These are phyloP conservation scores for Dicaeum eximium DNA, from an alignment of 2,113 vertebrate genomes.

Conservation along the genomic window DNA sequence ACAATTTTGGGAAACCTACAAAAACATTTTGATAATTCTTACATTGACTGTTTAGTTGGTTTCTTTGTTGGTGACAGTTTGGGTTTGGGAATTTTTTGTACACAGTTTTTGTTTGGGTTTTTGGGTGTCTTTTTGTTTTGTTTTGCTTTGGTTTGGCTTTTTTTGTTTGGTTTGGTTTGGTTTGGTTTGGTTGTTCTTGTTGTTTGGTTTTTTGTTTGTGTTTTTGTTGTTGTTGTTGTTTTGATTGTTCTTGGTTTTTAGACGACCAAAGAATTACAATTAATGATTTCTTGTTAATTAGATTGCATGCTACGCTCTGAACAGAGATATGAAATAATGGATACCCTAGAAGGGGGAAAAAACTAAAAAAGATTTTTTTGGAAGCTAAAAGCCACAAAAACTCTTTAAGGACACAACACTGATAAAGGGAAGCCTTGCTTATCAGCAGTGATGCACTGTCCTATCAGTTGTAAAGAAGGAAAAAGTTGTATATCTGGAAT, in stretches of 20 bases:
- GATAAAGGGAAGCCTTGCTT: constrained; percentile 9
- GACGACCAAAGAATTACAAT: background rate
- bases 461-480: background rate
- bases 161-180: too few relatives aligned
- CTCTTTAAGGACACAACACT: background rate
- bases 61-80: background rate
- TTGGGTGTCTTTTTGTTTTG: background rate
- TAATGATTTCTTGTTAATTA: constrained; percentile 16
- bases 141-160: background rate
- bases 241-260: background rate
- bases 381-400: background rate
- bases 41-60: background rate
- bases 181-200: too few relatives aligned
- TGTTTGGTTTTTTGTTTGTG: background rate
- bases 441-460: background rate
- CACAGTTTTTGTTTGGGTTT: background rate
- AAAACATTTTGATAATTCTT: background rate
- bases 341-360: background rate
- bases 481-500: background rate
- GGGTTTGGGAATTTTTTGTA: background rate
- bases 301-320: background rate
- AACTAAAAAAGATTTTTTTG: background rate
- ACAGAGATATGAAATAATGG: constrained; percentile 9
- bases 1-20: background rate
- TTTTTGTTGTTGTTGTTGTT: too few relatives aligned